These are phyloP conservation scores for Pseudopodoces humilis DNA, from an alignment of 2,113 vertebrate genomes.

Conservation along the genomic window DNA sequence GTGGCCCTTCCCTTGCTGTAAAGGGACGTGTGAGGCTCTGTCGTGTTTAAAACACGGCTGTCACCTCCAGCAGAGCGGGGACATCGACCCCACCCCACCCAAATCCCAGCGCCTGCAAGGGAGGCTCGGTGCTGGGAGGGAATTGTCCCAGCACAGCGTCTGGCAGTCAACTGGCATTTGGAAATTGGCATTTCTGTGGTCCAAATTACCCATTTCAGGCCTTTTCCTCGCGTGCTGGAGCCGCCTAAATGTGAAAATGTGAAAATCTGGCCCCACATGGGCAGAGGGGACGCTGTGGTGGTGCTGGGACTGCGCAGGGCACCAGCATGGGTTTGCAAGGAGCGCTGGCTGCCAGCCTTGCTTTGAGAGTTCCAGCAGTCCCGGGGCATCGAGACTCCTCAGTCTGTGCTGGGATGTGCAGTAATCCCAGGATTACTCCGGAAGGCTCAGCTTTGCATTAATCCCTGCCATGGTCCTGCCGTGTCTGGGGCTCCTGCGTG, in stretches of 20 bases:
- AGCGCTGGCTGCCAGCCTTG: not conserved
- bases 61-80: not conserved
- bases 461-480: not conserved
- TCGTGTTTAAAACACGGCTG: rapidly evolving
- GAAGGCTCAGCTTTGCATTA: not conserved
- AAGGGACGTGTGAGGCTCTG: rapidly evolving
- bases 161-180: too few species aligned
- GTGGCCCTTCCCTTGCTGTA: rapidly evolving
- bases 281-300: too few species aligned
- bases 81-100: rapidly evolving
- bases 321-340: rapidly evolving
- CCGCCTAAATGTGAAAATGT: too few species aligned
- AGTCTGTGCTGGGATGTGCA: rapidly evolving
- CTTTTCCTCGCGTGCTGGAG: too few species aligned
- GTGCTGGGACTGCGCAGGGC: not conserved
- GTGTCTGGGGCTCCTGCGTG: not conserved
- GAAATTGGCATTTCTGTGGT: too few species aligned
- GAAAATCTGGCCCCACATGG: too few species aligned
- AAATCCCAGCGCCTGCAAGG: rapidly evolving
- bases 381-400: not conserved
- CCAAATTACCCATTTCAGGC: too few species aligned
- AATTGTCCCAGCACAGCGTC: not conserved
- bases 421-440: not conserved
- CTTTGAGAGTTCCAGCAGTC: not conserved
- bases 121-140: rapidly evolving